Evolutionary conservation across 2,888 invertebrate genomes (phyloP).

Genomic region (Brachyptera putata): DNA sequence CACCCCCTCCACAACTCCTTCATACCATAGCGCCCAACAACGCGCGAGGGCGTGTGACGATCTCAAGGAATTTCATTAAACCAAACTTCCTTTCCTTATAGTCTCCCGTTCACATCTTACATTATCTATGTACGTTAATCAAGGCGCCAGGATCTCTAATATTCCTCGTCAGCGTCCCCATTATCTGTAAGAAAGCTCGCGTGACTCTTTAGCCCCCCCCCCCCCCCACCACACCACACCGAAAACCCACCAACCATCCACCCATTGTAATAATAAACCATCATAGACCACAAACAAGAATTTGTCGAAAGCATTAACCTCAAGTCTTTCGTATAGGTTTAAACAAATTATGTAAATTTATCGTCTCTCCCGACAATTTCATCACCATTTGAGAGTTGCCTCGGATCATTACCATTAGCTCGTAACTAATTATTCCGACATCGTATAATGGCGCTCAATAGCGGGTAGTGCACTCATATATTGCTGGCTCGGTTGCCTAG

Average conservation of each 20-base stretch:
- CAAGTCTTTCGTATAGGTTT: not conserved
- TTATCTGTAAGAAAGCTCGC: too few species aligned
- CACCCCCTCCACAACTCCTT: slow-evolving; percentile 4
- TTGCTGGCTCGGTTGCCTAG: too few species aligned
- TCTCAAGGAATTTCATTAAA: slow-evolving; percentile 20
- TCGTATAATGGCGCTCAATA: too few species aligned
- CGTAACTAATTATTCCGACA: too few species aligned
- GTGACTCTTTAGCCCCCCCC: slow-evolving; percentile 1
- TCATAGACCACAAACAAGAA: slow-evolving; percentile 1
- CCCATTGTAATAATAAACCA: too few species aligned
- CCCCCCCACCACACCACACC: not conserved
- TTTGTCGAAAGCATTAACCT: slow-evolving; percentile 3
- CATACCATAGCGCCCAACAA: not conserved
- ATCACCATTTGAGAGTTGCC: not conserved
- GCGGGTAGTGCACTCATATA: too few species aligned
- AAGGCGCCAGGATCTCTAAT: not conserved
- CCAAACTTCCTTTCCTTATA: slow-evolving; percentile 7
- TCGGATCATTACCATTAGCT: not conserved
- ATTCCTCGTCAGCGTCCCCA: not conserved
- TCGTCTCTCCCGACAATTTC: slow-evolving; percentile 5
- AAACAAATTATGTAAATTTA: slow-evolving; percentile 14
- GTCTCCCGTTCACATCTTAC: slow-evolving; percentile 13
- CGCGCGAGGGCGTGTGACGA: not conserved
- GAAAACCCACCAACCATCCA: too few species aligned
- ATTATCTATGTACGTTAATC: slow-evolving; percentile 8